Evolutionary conservation across 2,797 vertebrate genomes (phyloP).

Genomic region (Melanotaenia nigrans): DNA sequence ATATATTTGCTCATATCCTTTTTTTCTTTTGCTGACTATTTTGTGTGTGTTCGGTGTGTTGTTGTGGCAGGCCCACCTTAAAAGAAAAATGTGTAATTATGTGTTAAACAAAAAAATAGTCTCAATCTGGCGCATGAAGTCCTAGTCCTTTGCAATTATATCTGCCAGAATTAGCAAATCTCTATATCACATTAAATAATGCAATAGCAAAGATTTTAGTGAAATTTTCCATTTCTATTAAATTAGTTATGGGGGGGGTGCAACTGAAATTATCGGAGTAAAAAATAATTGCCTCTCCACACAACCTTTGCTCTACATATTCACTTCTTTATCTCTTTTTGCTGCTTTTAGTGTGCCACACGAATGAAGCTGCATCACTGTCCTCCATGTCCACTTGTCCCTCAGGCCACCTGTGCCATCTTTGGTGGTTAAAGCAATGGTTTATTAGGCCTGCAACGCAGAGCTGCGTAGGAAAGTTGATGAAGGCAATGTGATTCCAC

Average conservation of each 20-base stretch:
- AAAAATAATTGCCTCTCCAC: background rate
- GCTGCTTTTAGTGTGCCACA: background rate
- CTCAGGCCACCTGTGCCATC: constrained; percentile 11
- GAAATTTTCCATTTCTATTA: background rate
- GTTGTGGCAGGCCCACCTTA: too few species aligned
- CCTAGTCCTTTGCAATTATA: background rate
- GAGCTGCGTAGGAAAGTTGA: background rate
- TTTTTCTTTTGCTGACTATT: background rate
- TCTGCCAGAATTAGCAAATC: background rate
- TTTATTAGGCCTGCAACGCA: constrained; percentile 6
- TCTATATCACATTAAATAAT: too few species aligned
- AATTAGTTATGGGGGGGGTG: background rate
- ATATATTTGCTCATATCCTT: background rate
- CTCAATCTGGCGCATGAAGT: background rate
- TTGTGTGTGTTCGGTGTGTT: background rate
- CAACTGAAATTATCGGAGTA: background rate
- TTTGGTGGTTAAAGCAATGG: constrained; percentile 3
- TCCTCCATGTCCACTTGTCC: constrained; percentile 19
- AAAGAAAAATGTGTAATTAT: too few species aligned
- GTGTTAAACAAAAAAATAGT: background rate
- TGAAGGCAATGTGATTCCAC: constrained; percentile 17
- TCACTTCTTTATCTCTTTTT: background rate
- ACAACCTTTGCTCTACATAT: constrained; percentile 1
- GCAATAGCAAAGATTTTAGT: background rate
- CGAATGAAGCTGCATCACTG: background rate